Evolutionary conservation across 2,888 invertebrate genomes (phyloP).

Genomic region (Tetranychus truncatus): DNA sequence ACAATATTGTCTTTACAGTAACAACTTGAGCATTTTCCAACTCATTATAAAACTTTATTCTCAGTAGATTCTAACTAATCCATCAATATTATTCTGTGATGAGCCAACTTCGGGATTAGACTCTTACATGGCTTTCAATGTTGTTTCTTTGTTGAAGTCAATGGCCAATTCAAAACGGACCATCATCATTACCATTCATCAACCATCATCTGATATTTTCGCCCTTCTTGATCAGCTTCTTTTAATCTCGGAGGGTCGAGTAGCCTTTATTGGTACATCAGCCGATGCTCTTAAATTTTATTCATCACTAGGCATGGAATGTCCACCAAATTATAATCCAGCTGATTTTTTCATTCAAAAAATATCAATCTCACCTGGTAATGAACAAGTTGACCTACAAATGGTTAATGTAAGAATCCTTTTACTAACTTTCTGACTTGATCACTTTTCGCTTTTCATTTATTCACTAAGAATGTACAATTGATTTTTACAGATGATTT

Average conservation of each 20-base stretch:
- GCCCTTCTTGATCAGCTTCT: conserved; percentile 37
- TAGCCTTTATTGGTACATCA: conserved; percentile 38
- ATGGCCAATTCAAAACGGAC: conserved; percentile 36
- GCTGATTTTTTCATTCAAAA: conserved; percentile 39
- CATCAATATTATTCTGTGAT: conserved; percentile 83
- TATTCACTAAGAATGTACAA: not conserved
- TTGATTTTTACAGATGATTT: conserved; percentile 42
- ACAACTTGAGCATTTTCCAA: not conserved
- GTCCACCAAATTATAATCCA: conserved; percentile 37
- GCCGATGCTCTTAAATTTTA: conserved; percentile 34
- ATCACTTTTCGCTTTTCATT: not conserved
- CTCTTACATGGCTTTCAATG: conserved; percentile 87
- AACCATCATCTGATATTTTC: conserved; percentile 39
- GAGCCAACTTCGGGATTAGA: conserved; percentile 93
- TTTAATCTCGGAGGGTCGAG: conserved; percentile 38
- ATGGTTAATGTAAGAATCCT: conserved; percentile 35
- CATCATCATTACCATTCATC: conserved; percentile 41
- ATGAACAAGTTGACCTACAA: conserved; percentile 37
- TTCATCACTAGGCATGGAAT: conserved; percentile 31
- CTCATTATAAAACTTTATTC: not conserved
- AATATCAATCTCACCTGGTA: conserved; percentile 36
- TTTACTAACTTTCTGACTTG: not conserved
- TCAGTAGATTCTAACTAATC: conserved; percentile 48
- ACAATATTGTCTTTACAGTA: no score
- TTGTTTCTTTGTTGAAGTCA: conserved; percentile 48